Percentiles rank a stretch among this genome's conserved stretches.
Conservation (phyloP, 2,888 invertebrate genomes). For the Volucella bombylans region DNA sequence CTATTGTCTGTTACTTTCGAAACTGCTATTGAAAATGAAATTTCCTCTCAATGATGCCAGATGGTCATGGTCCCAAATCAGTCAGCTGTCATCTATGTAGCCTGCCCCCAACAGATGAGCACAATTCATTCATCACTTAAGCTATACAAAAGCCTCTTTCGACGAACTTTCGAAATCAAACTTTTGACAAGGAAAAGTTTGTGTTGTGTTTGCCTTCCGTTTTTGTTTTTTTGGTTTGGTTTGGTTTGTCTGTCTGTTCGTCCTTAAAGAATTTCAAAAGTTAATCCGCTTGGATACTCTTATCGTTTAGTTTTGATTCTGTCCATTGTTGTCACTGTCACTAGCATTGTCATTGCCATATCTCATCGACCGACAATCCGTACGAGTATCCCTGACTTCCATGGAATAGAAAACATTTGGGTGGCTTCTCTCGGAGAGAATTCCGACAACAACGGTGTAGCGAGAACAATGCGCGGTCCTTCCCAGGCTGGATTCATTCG, state of each 20-base stretch:
- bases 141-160: neutral
- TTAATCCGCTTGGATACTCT: constrained; percentile 25
- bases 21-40: constrained; percentile 5
- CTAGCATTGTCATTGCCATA: neutral
- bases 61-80: constrained; percentile 11
- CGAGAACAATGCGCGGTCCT: neutral
- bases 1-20: neutral
- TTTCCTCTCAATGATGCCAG: constrained; percentile 2
- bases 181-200: constrained; percentile 20
- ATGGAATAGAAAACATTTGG: constrained; percentile 7
- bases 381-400: neutral
- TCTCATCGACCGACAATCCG: constrained; percentile 21
- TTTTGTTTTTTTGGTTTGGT: too few relatives aligned
- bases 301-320: neutral
- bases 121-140: constrained; percentile 30
- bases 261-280: constrained; percentile 17
- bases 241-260: too few relatives aligned
- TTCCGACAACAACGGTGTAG: neutral
- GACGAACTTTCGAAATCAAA: constrained; percentile 9
- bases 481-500: neutral
- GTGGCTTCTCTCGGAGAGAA: neutral
- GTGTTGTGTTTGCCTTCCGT: too few relatives aligned
- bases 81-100: constrained; percentile 13
- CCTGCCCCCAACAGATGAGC: constrained; percentile 17
- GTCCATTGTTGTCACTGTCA: constrained; percentile 14